A percentile compares a stretch with the other conserved stretches of the same genome.
These are phyloP conservation scores for Synanceia verrucosa DNA, from an alignment of 2,797 vertebrate genomes.

Conservation along the genomic window DNA sequence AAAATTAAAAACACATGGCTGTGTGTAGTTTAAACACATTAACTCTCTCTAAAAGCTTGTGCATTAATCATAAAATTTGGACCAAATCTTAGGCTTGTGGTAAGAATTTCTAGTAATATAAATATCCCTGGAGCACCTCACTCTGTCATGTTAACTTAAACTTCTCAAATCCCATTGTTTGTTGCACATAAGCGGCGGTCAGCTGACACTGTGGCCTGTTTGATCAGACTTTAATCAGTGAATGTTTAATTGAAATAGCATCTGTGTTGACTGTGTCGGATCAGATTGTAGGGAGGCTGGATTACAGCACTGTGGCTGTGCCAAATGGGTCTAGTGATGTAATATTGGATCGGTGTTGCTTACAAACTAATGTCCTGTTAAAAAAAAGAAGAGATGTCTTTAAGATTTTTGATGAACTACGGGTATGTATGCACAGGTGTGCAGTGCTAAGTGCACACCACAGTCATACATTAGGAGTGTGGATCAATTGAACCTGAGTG, in stretches of 20 bases:
- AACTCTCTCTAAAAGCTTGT: background rate
- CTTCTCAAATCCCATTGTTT: background rate
- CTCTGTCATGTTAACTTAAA: background rate
- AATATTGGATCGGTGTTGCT: background rate
- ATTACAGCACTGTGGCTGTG: constrained; percentile 17
- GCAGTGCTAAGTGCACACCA: background rate
- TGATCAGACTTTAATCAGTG: constrained; percentile 34
- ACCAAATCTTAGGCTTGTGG: background rate
- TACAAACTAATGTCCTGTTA: background rate
- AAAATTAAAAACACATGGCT: background rate
- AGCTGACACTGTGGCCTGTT: constrained; percentile 7
- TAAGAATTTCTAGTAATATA: background rate
- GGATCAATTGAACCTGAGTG: background rate
- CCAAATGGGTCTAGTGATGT: constrained; percentile 6
- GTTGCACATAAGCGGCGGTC: background rate
- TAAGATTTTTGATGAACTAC: background rate
- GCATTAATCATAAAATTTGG: background rate
- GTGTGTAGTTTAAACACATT: background rate
- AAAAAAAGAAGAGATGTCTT: background rate
- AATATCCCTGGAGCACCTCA: background rate
- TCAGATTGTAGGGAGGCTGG: constrained; percentile 50
- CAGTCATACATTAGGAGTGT: background rate
- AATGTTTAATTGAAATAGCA: constrained; percentile 62
- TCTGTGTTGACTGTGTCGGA: constrained; percentile 36
- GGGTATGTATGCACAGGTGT: background rate